Evolutionary conservation across 2,888 invertebrate species (phyloP), one percentile per base, ranked within the genome.

Genomic region (Calameuta filiformis): DNA sequence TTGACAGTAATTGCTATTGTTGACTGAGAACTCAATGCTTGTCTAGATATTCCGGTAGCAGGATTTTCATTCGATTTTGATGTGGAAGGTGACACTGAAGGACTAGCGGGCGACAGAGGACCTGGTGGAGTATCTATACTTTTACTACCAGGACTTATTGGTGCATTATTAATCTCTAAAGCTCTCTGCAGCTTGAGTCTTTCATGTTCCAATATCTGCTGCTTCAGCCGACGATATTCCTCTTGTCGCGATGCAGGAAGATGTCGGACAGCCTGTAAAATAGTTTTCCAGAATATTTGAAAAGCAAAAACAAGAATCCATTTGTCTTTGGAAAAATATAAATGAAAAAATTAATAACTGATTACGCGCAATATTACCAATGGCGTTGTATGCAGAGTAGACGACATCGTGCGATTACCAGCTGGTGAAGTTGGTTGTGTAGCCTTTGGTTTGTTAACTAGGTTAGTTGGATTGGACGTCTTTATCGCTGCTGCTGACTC

Each of bases 211-310:
- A 89, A 75, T 37, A 92, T 90, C 79, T 91, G 87, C 75, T 90
- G 90, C 76, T 92, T 92, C 34, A 92, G 79, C 34, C 91, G 89
- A 33, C 90, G 90, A 80, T 92, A 92, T 78, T 92, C 92, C 81
- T 91, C 91, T 85, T 92, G 92, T 71, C 89, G 90, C 3, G 91
- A 90, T 34, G 87, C 89, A 35, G 92, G 89, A 68, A 92, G 83
- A 84, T 92, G 92, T 69, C 90, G 90, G 35, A 92, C 90, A 68
- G 91, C 92, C 92, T 92, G 81, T 34, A 86, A 89, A 79, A 69
- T 76, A 77, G 78, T 73, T 75, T 71, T 75, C 77, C 76, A 34
- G 35, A 33, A 35, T 37, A 74, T 75, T 75, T 75, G 68, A 69
- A 68, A 76, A n/a, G 76, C n/a, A 73, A 40, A 76, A 30, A 31